phyloP scores from a whole-genome alignment of 1,140 invertebrate species.

The Probaryconus sp. region DNA sequence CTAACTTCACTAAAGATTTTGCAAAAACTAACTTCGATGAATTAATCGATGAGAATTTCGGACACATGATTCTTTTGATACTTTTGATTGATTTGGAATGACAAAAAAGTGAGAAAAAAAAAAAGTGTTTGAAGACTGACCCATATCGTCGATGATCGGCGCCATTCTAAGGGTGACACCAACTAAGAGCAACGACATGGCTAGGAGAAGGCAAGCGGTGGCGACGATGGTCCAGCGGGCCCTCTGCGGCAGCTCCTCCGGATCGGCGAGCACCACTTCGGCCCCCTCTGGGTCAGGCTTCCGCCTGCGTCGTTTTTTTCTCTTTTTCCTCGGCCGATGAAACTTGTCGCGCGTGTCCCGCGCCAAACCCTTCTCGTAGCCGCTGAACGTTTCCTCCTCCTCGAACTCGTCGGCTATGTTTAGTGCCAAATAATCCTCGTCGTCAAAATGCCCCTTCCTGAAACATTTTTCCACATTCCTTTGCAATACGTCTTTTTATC shows the following conservation, averaged over 20 bases:
- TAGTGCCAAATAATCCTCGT: conserved; percentile 78
- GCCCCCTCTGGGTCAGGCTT: conserved; percentile 63
- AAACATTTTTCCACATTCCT: too few relatives aligned
- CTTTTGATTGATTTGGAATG: too few relatives aligned
- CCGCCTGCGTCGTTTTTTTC: conserved; percentile 68
- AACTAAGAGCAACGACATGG: conserved; percentile 92
- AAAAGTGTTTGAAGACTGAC: conserved; percentile 80
- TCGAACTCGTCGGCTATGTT: conserved; percentile 77
- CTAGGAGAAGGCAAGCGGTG: conserved; percentile 89
- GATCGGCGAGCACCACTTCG: conserved; percentile 76
- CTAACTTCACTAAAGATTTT: too few relatives aligned
- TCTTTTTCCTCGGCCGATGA: conserved; percentile 71
- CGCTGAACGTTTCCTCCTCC: conserved; percentile 72
- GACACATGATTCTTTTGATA: too few relatives aligned
- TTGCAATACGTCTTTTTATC: too few relatives aligned
- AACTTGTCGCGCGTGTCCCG: conserved; percentile 67
- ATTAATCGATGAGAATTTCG: too few relatives aligned
- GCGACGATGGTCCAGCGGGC: conserved; percentile 93
- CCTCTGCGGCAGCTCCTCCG: conserved; percentile 87
- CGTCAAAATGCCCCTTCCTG: conserved; percentile 76
- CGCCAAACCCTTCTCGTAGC: conserved; percentile 62
- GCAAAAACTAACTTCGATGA: too few relatives aligned
- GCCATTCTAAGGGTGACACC: conserved; percentile 93
- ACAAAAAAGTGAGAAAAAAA: not conserved
- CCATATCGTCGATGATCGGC: conserved; percentile 94